These are phyloP conservation scores for Leucosticte australis DNA, from an alignment of 2,113 vertebrate species.

Conservation along the genomic window DNA sequence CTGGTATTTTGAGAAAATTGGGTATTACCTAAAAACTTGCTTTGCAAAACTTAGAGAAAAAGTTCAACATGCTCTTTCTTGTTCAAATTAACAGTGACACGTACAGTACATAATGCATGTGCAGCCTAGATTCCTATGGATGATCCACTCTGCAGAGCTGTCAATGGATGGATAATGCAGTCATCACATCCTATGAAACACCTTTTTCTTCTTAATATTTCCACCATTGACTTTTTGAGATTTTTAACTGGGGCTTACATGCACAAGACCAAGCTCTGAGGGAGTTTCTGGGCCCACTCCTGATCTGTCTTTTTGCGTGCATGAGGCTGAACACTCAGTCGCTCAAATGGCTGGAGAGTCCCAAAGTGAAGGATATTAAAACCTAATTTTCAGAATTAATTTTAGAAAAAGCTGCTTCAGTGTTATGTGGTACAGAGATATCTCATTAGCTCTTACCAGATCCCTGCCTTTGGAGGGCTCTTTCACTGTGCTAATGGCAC, in stretches of 20 bases:
- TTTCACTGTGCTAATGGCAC: constrained; percentile 58
- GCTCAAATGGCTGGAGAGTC: constrained; percentile 14
- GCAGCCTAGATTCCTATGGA: not conserved
- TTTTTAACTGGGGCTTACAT: not conserved
- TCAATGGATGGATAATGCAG: not conserved
- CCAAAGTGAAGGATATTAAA: constrained; percentile 46
- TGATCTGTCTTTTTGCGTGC: not conserved
- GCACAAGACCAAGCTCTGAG: not conserved
- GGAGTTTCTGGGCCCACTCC: not conserved
- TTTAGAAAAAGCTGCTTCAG: constrained; percentile 41
- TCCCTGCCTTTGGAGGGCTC: constrained; percentile 43
- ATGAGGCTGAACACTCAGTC: not conserved
- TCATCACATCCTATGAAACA: not conserved
- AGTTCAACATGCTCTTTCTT: not conserved
- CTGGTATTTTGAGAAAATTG: not conserved
- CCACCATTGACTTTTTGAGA: not conserved
- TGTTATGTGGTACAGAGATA: constrained; percentile 15
- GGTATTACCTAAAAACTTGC: not conserved
- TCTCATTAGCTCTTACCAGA: constrained; percentile 11
- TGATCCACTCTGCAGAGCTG: not conserved
- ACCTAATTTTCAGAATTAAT: constrained; percentile 48
- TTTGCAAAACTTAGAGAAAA: not conserved
- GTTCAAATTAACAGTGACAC: not conserved
- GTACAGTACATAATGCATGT: not conserved
- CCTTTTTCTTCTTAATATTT: not conserved